phyloP scores from a whole-genome alignment of 2,888 invertebrate species.

The Mantis religiosa region DNA sequence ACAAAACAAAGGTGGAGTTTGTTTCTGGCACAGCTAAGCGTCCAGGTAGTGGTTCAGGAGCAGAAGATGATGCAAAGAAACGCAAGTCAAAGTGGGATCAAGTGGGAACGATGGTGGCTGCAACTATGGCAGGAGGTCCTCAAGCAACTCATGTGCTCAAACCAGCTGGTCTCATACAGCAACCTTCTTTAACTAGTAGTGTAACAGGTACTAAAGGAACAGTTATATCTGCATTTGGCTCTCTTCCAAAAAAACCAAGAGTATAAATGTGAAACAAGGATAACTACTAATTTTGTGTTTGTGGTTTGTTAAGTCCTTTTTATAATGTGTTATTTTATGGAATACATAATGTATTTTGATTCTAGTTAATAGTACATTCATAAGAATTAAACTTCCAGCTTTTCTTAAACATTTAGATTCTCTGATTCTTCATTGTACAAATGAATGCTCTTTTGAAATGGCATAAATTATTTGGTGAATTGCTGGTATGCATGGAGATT shows the following conservation, averaged over 20 bases:
- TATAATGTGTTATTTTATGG: too few relatives aligned
- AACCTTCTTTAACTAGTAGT: constrained; percentile 71
- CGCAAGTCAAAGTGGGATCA: constrained; percentile 93
- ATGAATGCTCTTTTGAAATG: too few relatives aligned
- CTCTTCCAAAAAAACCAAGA: constrained; percentile 76
- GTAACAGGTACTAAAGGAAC: constrained; percentile 88
- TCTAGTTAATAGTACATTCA: too few relatives aligned
- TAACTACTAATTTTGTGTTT: too few relatives aligned
- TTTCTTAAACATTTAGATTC: too few relatives aligned
- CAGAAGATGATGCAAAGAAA: constrained; percentile 71
- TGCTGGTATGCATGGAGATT: too few relatives aligned
- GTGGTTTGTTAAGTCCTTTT: too few relatives aligned
- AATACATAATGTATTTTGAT: too few relatives aligned
- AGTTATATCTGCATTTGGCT: constrained; percentile 89
- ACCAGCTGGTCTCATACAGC: constrained; percentile 62
- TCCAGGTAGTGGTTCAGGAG: constrained; percentile 39
- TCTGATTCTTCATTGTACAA: too few relatives aligned
- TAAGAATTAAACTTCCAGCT: too few relatives aligned
- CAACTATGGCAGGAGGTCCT: constrained; percentile 27
- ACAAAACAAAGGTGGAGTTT: constrained; percentile 78
- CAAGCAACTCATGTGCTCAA: constrained; percentile 54
- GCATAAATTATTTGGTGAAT: too few relatives aligned
- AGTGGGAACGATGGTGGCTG: constrained; percentile 45
- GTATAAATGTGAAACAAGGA: constrained; percentile 39
- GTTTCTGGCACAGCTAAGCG: constrained; percentile 64